phyloP scores from a whole-genome alignment of 2,113 vertebrate species.

The Equus quagga region DNA sequence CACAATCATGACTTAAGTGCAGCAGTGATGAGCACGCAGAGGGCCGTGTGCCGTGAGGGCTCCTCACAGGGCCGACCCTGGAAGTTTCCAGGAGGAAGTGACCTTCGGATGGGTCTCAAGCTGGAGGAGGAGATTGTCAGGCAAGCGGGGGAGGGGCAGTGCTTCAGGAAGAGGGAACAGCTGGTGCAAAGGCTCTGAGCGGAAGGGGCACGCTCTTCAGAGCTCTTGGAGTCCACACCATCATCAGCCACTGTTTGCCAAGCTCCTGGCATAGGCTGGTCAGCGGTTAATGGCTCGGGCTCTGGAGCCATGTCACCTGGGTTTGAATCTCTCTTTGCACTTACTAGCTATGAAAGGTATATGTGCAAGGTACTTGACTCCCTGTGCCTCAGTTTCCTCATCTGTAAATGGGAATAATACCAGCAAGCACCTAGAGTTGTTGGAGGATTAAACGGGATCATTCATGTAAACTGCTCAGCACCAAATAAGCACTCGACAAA shows the following conservation, averaged over 20 bases:
- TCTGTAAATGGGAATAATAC: neutral
- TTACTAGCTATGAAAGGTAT: neutral
- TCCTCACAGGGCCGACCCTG: neutral
- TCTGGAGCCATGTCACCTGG: neutral
- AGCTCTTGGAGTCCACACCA: neutral
- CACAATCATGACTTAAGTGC: neutral
- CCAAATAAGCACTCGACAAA: neutral
- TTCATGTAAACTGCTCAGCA: neutral
- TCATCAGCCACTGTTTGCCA: neutral
- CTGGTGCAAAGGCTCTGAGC: neutral
- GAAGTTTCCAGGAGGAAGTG: neutral
- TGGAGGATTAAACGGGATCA: neutral
- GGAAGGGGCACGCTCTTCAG: accelerated
- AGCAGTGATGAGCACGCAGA: neutral
- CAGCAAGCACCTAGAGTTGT: neutral
- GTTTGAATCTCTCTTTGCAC: neutral
- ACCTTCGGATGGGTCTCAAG: neutral
- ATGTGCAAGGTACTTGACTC: neutral
- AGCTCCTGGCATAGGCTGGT: neutral
- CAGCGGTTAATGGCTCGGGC: accelerated
- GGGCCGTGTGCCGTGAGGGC: accelerated
- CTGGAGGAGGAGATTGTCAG: neutral
- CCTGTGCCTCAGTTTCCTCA: neutral
- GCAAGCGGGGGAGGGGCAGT: neutral
- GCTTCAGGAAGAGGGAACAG: neutral